Conservation (phyloP, 2,888 invertebrate species). For the Apamea monoglypha region DNA sequence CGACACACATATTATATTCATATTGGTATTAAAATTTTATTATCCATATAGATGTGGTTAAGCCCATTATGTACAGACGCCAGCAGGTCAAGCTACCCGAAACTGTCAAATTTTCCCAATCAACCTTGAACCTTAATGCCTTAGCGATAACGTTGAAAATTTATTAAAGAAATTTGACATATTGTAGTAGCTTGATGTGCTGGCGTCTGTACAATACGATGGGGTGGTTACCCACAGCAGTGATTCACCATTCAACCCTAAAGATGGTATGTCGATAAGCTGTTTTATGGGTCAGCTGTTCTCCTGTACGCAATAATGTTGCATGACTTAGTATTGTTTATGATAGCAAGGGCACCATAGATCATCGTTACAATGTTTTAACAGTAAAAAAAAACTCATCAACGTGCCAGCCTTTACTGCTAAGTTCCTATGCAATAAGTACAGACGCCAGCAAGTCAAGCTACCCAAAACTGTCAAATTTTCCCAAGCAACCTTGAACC, state of each 20-base stretch:
- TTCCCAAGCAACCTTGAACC: too few relatives aligned
- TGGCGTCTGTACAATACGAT: conserved; percentile 18
- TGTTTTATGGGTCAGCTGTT: conserved; percentile 57
- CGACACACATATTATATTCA: background rate
- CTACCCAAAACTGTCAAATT: too few relatives aligned
- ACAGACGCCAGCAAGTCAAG: too few relatives aligned
- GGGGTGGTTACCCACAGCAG: conserved; percentile 47
- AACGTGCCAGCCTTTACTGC: background rate
- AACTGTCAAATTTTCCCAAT: too few relatives aligned
- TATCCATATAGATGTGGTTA: conserved; percentile 16
- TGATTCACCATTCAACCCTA: conserved; percentile 68
- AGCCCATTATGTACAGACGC: conserved; percentile 29
- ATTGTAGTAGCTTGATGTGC: too few relatives aligned
- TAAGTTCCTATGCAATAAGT: background rate
- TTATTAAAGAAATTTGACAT: too few relatives aligned
- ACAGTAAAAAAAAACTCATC: background rate
- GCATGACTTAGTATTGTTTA: conserved; percentile 30
- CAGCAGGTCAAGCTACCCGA: too few relatives aligned
- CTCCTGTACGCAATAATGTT: conserved; percentile 24
- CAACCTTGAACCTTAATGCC: too few relatives aligned
- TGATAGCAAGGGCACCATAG: background rate
- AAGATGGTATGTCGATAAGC: conserved; percentile 62
- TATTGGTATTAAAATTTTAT: conserved; percentile 23
- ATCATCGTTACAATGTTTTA: background rate
- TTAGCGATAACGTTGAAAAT: too few relatives aligned